Evolutionary conservation across 2,888 invertebrate genomes (phyloP).

Genomic region (Cylloceria caligata): DNA sequence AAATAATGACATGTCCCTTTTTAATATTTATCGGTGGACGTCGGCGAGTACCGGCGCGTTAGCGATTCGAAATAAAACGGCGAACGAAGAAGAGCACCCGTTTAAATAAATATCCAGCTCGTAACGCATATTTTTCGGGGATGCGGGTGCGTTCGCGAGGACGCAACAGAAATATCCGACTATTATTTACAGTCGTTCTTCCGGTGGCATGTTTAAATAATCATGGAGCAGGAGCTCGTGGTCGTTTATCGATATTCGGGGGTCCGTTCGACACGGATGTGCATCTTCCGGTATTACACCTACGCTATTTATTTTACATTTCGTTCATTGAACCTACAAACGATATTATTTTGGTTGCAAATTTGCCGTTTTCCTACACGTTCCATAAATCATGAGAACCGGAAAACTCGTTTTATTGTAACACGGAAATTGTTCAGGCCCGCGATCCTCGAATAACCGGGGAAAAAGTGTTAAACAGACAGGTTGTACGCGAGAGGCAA

Average conservation of each 20-base stretch:
- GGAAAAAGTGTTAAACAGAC: conserved; percentile 16
- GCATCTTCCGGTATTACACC: conserved; percentile 58
- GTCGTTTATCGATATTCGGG: conserved; percentile 58
- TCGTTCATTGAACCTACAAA: conserved; percentile 45
- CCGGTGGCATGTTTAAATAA: conserved; percentile 34
- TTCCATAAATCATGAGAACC: conserved; percentile 5
- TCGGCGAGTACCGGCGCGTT: conserved; percentile 44
- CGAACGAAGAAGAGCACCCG: conserved; percentile 28
- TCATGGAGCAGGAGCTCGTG: conserved; percentile 7
- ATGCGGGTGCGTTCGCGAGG: conserved; percentile 62
- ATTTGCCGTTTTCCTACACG: conserved; percentile 35
- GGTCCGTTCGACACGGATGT: conserved; percentile 10
- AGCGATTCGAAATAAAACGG: conserved; percentile 33
- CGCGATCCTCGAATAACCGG: neutral
- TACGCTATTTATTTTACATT: conserved; percentile 53
- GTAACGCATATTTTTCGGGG: conserved; percentile 59
- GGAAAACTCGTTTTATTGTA: conserved; percentile 8
- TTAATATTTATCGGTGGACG: conserved; percentile 78
- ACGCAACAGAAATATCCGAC: conserved; percentile 49
- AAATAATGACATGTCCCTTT: conserved; percentile 78
- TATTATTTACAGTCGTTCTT: conserved; percentile 65
- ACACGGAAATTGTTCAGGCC: neutral
- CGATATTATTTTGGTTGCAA: conserved; percentile 48
- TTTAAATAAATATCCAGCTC: conserved; percentile 63
- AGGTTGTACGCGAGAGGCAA: neutral